Percentiles rank a stretch among this genome's conserved stretches.
Conservation (phyloP, 2,113 vertebrate species). For the Sturnus vulgaris region DNA sequence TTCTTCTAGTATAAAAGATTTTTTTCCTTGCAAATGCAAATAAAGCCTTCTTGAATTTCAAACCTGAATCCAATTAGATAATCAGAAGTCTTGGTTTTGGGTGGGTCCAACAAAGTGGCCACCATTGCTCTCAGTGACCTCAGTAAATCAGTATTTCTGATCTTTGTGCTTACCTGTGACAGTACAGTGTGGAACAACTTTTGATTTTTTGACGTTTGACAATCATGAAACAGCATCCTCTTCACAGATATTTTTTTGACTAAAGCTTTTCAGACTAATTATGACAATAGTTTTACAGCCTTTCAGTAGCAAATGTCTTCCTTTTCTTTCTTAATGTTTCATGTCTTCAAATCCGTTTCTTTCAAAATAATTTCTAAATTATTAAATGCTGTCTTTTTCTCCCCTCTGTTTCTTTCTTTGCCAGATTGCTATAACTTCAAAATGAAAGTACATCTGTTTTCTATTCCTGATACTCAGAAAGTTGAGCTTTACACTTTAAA, state of each 20-base stretch:
- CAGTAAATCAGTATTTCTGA: neutral
- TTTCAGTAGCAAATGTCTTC: neutral
- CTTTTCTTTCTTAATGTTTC: neutral
- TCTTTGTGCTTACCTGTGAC: neutral
- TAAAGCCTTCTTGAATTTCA: neutral
- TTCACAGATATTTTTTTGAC: neutral
- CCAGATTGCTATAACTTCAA: neutral
- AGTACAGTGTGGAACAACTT: neutral
- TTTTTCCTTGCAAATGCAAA: neutral
- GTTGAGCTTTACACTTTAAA: neutral
- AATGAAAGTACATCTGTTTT: neutral
- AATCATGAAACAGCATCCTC: neutral
- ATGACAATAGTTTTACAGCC: neutral
- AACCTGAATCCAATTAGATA: neutral
- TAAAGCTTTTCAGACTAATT: neutral
- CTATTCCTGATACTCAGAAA: neutral
- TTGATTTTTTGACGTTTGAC: neutral
- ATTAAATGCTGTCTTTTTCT: neutral
- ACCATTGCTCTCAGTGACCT: neutral
- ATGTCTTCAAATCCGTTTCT: neutral
- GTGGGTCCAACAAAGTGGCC: neutral
- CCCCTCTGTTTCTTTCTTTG: rapidly evolving
- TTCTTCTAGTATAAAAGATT: neutral
- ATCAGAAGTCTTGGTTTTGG: neutral
- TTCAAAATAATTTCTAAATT: neutral